Evolutionary conservation across 2,113 vertebrate genomes (phyloP), one percentile per base, ranked within the genome.

Genomic region (Barbus barbus): DNA sequence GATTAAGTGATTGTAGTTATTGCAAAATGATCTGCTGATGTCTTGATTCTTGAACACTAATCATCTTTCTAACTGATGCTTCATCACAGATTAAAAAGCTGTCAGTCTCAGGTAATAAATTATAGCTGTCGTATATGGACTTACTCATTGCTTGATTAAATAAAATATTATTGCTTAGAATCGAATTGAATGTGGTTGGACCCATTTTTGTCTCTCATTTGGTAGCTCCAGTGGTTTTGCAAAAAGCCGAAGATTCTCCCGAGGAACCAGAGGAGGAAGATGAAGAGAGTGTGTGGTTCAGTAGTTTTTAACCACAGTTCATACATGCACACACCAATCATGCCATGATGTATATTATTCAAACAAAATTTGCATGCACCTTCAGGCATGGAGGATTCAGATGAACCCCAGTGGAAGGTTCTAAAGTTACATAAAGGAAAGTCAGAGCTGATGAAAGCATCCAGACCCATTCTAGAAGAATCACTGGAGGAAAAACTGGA

Each of bases 401-500:
- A 2, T 0, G 26, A 61, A 0, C 36, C 85, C 28, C 90, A 82
- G 72, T 74, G 63, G 53, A 89, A 82, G 71, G 83, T 89, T 58
- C 71, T 91, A 77, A 86, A 89, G 53, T 80, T 85, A 2, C 84
- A 91, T 22, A 60, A 2, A 90, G 86, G 33, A 63, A 89, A 90
- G 67, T 88, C 90, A n/a, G 81, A 88, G 4, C 86, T 95, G 51
- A 74, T 89, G 84, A 91, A 87, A 81, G 90, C 90, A 46, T 90
- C 92, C 79, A 89, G 85, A 16, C 83, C 86, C 11, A 73, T 93
- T 41, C 67, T 93, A 87, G 91, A 94, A 80, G 91, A 94, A 7
- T 82, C 85, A 0, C 77, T 95, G 83, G 83, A 94, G 46, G 90
- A 95, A 78, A 94, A 92, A 33, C 87, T 95, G 83, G 91, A 94